Conservation (phyloP, 2,113 vertebrate species). For the Corynorhinus townsendii region DNA sequence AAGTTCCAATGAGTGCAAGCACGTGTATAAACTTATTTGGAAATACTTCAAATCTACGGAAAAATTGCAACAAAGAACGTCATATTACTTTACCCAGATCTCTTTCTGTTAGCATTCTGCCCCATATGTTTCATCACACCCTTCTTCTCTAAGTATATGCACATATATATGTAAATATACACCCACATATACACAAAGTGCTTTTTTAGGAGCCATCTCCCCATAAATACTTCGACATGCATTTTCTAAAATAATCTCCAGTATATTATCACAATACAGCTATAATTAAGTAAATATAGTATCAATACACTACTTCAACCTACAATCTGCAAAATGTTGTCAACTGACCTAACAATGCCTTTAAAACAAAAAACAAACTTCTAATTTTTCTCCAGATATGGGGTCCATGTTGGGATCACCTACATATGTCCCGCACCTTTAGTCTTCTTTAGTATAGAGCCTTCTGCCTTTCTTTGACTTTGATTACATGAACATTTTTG, state of each 20-base stretch:
- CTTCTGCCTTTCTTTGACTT: background rate
- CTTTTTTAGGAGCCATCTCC: background rate
- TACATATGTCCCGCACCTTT: background rate
- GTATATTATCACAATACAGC: background rate
- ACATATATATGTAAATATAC: background rate
- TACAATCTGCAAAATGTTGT: background rate
- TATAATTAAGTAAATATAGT: background rate
- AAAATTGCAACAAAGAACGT: background rate
- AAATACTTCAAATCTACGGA: background rate
- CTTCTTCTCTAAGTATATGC: background rate
- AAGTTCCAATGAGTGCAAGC: background rate
- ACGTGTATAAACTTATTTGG: background rate
- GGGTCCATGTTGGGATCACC: background rate
- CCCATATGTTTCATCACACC: background rate
- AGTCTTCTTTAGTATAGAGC: background rate
- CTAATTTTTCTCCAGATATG: background rate
- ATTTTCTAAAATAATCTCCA: constrained; percentile 8
- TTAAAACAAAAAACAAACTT: background rate
- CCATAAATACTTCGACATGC: background rate
- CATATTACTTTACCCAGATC: background rate
- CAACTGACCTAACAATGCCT: background rate
- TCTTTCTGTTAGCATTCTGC: background rate
- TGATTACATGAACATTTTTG: background rate
- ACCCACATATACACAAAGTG: background rate
- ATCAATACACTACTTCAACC: background rate